Percentiles rank a stretch among this genome's conserved stretches.
These are phyloP conservation scores for Limenitis camilla DNA, from an alignment of 2,888 invertebrate genomes.

Conservation along the genomic window DNA sequence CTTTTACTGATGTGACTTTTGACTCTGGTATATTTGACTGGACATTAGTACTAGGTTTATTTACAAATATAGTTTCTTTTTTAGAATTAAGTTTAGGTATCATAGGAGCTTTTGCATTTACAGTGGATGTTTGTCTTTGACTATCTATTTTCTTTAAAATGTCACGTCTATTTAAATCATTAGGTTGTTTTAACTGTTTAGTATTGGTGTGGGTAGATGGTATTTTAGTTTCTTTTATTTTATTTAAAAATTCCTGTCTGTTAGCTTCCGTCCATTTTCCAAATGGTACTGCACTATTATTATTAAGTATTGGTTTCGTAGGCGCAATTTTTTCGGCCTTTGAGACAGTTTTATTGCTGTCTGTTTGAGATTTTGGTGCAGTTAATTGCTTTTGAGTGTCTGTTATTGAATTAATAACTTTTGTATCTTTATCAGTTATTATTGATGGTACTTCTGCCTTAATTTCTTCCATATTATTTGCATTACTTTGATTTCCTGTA, in stretches of 20 bases:
- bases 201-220: constrained; percentile 44
- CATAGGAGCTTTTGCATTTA: constrained; percentile 38
- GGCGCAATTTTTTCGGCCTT: constrained; percentile 28
- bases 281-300: constrained; percentile 58
- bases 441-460: not conserved
- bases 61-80: constrained; percentile 47
- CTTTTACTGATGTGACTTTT: constrained; percentile 12
- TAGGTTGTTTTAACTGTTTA: constrained; percentile 62
- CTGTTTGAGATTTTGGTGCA: not conserved
- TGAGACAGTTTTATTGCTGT: not conserved
- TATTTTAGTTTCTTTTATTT: constrained; percentile 57
- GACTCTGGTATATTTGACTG: constrained; percentile 13
- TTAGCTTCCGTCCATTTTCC: constrained; percentile 68
- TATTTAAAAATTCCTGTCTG: constrained; percentile 61
- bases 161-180: constrained; percentile 64
- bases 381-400: not conserved
- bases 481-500: not conserved
- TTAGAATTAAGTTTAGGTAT: constrained; percentile 39
- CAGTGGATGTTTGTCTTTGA: constrained; percentile 47
- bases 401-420: not conserved
- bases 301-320: constrained; percentile 44
- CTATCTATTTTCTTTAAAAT: constrained; percentile 63
- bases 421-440: not conserved
- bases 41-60: constrained; percentile 21
- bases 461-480: not conserved